Conservation (phyloP, 1,140 invertebrate species). For the Hycleus cichorii region DNA sequence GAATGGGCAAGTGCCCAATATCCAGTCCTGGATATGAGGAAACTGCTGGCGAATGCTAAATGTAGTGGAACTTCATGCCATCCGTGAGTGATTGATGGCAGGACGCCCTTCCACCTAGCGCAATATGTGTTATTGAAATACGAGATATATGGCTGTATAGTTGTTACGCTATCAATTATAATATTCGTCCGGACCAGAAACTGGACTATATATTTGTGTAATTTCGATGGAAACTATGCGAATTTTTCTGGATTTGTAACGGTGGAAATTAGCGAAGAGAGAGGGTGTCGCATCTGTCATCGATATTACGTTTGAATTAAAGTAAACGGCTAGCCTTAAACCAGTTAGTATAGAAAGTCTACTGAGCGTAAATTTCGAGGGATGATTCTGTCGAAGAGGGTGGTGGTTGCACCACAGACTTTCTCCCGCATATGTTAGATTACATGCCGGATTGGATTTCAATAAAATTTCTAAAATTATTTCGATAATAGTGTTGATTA, state of each 20-base stretch:
- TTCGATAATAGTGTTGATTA: no score
- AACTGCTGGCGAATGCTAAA: slow-evolving; percentile 39
- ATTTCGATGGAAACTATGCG: no score
- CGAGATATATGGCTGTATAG: slow-evolving; percentile 17
- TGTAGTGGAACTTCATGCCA: slow-evolving; percentile 42
- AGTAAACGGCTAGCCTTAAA: slow-evolving; percentile 37
- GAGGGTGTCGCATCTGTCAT: slow-evolving; percentile 35
- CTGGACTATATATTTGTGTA: no score
- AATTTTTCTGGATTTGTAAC: no score
- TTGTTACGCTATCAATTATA: slow-evolving; percentile 17
- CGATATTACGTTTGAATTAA: slow-evolving; percentile 35
- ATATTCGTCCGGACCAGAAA: slow-evolving; percentile 15
- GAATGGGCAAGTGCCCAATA: slow-evolving; percentile 8
- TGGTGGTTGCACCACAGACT: slow-evolving; percentile 31
- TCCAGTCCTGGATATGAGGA: slow-evolving; percentile 20
- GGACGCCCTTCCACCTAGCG: slow-evolving; percentile 38
- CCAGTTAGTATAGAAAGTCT: slow-evolving; percentile 38
- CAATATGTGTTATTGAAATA: slow-evolving; percentile 43
- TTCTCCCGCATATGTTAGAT: slow-evolving; percentile 30
- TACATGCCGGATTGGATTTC: slow-evolving; percentile 34
- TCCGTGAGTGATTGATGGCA: slow-evolving; percentile 42
- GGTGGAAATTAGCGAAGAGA: no score
- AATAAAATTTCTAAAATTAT: slow-evolving; percentile 1
- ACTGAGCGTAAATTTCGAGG: slow-evolving; percentile 30
- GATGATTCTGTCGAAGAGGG: neutral